Evolutionary conservation across 2,797 vertebrate genomes (phyloP).

Genomic region (Pangasius larnaudii): DNA sequence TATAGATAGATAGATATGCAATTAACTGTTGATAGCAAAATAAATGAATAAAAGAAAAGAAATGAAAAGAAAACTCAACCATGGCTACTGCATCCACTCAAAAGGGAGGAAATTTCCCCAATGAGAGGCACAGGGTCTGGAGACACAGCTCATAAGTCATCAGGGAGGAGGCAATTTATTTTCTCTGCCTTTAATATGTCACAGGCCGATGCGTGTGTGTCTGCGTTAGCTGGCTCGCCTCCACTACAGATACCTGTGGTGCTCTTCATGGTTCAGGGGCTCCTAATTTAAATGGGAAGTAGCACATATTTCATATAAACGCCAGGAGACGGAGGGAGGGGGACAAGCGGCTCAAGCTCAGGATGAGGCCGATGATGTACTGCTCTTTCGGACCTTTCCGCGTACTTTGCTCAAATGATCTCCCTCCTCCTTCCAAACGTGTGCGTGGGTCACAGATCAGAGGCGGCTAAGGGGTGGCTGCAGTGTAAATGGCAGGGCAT

Average conservation of each 20-base stretch:
- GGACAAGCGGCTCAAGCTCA: conserved; percentile 65
- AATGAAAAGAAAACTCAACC: conserved; percentile 25
- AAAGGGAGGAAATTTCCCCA: conserved; percentile 57
- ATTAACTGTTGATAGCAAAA: conserved; percentile 77
- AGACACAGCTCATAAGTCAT: conserved; percentile 94
- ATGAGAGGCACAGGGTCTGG: conserved; percentile 79
- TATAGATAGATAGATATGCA: conserved; percentile 54
- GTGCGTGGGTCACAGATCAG: conserved; percentile 86
- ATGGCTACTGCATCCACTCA: conserved; percentile 21
- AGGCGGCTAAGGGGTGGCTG: conserved; percentile 55
- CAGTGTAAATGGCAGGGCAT: conserved; percentile 46
- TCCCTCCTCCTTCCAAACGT: conserved; percentile 46
- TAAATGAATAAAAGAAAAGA: not conserved
- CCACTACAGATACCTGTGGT: conserved; percentile 88
- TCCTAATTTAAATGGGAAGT: conserved; percentile 99
- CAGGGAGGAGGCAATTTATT: conserved; percentile 91
- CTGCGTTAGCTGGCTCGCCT: conserved; percentile 85
- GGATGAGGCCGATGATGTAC: conserved; percentile 93
- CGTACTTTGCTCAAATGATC: conserved; percentile 77
- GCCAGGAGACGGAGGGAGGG: conserved; percentile 73
- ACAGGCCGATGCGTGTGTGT: conserved; percentile 92
- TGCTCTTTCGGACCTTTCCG: conserved; percentile 75
- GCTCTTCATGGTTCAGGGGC: conserved; percentile 98
- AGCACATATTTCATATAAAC: conserved; percentile 97
- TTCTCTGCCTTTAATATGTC: conserved; percentile 97